Conservation (phyloP, 1,140 invertebrate species). For the Danaus melanippus region DNA sequence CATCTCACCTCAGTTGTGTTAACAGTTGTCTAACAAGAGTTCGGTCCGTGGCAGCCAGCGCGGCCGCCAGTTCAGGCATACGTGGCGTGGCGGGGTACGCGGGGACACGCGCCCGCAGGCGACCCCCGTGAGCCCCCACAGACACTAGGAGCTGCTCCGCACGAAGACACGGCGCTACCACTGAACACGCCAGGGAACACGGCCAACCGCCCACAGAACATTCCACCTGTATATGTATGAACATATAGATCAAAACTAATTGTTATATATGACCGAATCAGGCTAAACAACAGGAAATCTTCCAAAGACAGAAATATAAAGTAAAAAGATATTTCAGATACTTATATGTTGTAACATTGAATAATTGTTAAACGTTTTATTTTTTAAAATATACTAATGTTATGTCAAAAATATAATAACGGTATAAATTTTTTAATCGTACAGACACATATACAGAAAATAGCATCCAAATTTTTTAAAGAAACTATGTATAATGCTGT, state of each 20-base stretch:
- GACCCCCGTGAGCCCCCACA: conserved; percentile 95
- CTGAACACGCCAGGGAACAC: conserved; percentile 90
- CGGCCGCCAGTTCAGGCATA: conserved; percentile 85
- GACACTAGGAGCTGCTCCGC: conserved; percentile 93
- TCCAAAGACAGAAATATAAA: background rate
- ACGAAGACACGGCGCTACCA: conserved; percentile 89
- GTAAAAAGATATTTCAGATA: background rate
- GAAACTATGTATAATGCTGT: too few relatives aligned
- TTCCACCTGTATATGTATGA: conserved; percentile 45
- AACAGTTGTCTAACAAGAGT: conserved; percentile 39
- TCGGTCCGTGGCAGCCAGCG: conserved; percentile 70
- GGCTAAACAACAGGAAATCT: background rate
- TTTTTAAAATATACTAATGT: too few relatives aligned
- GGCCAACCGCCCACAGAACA: conserved; percentile 83
- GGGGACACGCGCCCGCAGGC: conserved; percentile 90
- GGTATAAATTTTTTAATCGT: too few relatives aligned
- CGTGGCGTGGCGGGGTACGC: conserved; percentile 86
- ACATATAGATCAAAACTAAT: too few relatives aligned
- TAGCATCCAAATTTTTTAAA: too few relatives aligned
- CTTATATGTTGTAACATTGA: too few relatives aligned
- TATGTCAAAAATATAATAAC: too few relatives aligned
- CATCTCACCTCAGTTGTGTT: conserved; percentile 56
- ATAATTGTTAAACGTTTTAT: too few relatives aligned
- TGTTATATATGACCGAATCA: too few relatives aligned
- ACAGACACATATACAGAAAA: too few relatives aligned